Evolutionary conservation across 2,797 vertebrate genomes (phyloP), one percentile per base, ranked within the genome.

Genomic region (Myripristis jacobus): DNA sequence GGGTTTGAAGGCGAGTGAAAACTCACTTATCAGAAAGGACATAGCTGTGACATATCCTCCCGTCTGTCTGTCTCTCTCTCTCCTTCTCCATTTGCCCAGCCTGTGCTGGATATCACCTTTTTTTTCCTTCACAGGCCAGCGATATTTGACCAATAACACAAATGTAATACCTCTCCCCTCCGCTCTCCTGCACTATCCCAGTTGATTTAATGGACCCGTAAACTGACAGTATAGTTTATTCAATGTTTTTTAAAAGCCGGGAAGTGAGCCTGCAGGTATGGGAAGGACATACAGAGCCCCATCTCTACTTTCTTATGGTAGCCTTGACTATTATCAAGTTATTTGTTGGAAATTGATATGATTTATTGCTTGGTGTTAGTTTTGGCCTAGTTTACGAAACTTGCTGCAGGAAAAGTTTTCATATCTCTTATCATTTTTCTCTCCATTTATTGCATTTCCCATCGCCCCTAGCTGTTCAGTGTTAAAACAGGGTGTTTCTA

Each of bases 11-110:
- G 90, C 87, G 85, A 90, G 92, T 92, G 92, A 94, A 90, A 92
- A 85, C 86, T 90, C 89, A 90, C 89, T 94, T 95, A 95, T 94
- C 95, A 91, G 92, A 86, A 92, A 89, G 83, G 77, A 91, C 91
- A 88, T 85, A 91, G 89, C 78, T 89, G 74, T 84, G 81, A 83
- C 72, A 81, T 64, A 44, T 18, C 29, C 48, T 13, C 15, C 48
- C 18, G 44, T 38, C 10, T n/a, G 15, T 43, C 55, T 47, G 21
- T 21, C 47, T 50, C 66, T 36, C 66, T 10, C 67, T 48, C 52
- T 56, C 75, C 56, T 12, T 36, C 74, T 86, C 83, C 78, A 87
- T 89, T 90, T 89, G 65, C 81, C 73, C 38, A 0, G 67, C 66
- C 77, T 10, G 36, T 62, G 62, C 78, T 71, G 56, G 77, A 79